Conservation (phyloP, 2,888 invertebrate species). For the Ichneumoninae sp. region DNA sequence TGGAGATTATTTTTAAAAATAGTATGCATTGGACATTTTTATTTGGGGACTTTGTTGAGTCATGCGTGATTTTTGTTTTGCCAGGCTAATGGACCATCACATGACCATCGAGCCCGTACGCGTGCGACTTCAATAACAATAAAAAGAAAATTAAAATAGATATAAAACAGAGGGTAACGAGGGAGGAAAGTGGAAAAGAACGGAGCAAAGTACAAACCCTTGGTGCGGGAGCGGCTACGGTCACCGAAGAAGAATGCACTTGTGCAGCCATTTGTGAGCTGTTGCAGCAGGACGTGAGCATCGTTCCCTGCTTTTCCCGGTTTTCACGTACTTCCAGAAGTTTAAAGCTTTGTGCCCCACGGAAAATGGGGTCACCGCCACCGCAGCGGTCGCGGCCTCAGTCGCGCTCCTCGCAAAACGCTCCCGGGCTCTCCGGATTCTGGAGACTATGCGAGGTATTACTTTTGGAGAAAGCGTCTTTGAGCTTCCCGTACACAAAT, state of each 20-base stretch:
- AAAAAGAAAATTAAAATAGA: neutral
- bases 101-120: conserved; percentile 27
- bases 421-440: conserved; percentile 16
- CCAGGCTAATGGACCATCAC: neutral
- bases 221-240: conserved; percentile 2
- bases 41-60: too few species aligned
- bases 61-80: too few species aligned
- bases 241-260: conserved; percentile 36
- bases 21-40: too few species aligned
- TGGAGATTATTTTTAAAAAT: too few species aligned
- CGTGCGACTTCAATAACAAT: neutral
- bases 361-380: conserved; percentile 50
- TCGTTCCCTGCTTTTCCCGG: conserved; percentile 33
- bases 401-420: conserved; percentile 21
- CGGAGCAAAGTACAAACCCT: conserved; percentile 31
- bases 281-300: conserved; percentile 51
- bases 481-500: conserved; percentile 35
- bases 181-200: neutral
- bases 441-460: conserved; percentile 44
- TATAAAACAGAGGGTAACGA: neutral
- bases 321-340: conserved; percentile 47
- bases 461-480: conserved; percentile 49
- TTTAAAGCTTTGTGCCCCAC: conserved; percentile 46
- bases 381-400: conserved; percentile 29
- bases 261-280: conserved; percentile 44